phyloP scores from a whole-genome alignment of 2,113 vertebrate genomes.

The Marmota monax region DNA sequence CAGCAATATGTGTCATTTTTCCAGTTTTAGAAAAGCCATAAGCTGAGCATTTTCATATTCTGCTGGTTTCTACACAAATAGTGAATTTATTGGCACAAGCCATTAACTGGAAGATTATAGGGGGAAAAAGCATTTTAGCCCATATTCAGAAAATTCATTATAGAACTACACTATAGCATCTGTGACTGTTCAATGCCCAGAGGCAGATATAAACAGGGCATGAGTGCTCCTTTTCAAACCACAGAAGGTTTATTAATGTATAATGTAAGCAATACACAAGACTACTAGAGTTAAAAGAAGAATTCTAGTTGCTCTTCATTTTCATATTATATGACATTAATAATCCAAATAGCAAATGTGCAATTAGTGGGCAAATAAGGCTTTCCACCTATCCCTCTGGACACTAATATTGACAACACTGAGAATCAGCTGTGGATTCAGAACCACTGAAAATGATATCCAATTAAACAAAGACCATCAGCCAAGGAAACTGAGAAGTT shows the following conservation, averaged over 20 bases:
- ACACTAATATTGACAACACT: neutral
- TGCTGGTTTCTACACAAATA: constrained; percentile 78
- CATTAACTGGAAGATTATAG: constrained; percentile 76
- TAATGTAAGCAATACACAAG: neutral
- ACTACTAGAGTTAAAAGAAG: neutral
- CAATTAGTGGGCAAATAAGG: neutral
- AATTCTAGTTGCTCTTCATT: neutral
- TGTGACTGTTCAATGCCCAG: constrained; percentile 3
- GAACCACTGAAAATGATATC: neutral
- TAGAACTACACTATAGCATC: constrained; percentile 33
- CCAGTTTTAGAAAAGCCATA: constrained; percentile 79
- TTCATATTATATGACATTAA: neutral
- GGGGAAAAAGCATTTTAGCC: constrained; percentile 58
- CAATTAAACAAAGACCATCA: constrained; percentile 15
- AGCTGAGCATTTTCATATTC: constrained; percentile 77
- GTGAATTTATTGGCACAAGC: constrained; percentile 78
- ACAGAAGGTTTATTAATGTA: constrained; percentile 28
- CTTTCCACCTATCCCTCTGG: neutral
- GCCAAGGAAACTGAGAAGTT: neutral
- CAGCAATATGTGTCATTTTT: constrained; percentile 73
- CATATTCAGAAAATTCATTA: constrained; percentile 72
- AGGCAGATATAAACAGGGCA: constrained; percentile 51
- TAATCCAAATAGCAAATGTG: constrained; percentile 29
- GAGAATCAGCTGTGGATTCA: neutral
- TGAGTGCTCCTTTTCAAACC: neutral